Conservation (phyloP, 2,113 vertebrate species). For the Nibea albiflora region DNA sequence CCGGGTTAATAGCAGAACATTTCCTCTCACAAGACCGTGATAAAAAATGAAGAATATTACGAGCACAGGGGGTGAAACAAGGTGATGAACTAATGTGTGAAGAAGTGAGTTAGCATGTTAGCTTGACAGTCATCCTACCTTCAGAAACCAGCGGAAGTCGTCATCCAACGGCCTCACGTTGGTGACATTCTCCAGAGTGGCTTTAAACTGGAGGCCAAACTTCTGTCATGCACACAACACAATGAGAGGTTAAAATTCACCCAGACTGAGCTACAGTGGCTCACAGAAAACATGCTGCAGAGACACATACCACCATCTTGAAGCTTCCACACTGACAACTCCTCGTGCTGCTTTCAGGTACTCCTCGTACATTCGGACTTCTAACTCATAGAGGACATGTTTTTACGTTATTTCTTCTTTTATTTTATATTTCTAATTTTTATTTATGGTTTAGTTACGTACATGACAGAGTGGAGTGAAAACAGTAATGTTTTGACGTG, state of each 20-base stretch:
- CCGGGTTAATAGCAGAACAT: background rate
- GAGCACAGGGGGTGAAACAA: background rate
- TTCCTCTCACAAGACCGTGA: background rate
- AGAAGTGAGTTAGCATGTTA: constrained; percentile 41
- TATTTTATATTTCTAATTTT: too few relatives aligned
- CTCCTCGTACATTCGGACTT: background rate
- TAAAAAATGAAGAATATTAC: background rate
- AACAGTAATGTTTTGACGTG: background rate
- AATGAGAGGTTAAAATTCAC: background rate
- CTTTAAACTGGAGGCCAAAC: constrained; percentile 94
- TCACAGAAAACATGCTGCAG: constrained; percentile 33
- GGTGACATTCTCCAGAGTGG: constrained; percentile 94
- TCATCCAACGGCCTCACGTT: constrained; percentile 89
- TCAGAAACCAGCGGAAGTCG: constrained; percentile 99
- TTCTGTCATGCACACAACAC: constrained; percentile 81
- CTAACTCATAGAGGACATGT: rapidly evolving
- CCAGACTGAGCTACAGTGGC: background rate
- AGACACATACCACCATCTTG: constrained; percentile 84
- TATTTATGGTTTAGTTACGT: background rate
- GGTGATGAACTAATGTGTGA: too few relatives aligned
- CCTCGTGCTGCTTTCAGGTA: constrained; percentile 51
- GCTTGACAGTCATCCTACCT: constrained; percentile 82
- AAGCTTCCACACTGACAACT: background rate
- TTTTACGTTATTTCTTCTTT: too few relatives aligned
- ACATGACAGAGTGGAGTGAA: background rate